A percentile compares a stretch with the other conserved stretches of the same genome.
Conservation (phyloP, 2,113 vertebrate species). For the Nansenia antarctica region DNA sequence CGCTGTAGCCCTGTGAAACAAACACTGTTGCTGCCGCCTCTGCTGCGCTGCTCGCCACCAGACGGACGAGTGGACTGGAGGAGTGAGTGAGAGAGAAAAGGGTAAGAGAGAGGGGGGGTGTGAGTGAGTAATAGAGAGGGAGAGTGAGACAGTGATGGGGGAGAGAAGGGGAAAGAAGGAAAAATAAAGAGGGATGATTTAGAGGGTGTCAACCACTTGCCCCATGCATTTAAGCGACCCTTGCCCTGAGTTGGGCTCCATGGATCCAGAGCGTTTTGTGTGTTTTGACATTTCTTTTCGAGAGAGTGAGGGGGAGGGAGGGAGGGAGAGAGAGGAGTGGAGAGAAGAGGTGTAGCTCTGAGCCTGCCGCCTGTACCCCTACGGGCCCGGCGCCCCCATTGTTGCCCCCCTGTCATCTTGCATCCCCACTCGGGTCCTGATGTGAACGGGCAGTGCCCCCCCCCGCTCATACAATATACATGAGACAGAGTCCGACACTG, state of each 20-base stretch:
- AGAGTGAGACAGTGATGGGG: not conserved
- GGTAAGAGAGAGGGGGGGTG: not conserved
- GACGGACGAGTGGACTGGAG: not conserved
- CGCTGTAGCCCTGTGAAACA: not conserved
- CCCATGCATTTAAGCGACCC: not conserved
- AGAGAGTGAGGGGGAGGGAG: not conserved
- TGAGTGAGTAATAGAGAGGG: not conserved
- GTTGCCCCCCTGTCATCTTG: constrained; percentile 10
- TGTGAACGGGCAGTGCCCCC: constrained; percentile 14
- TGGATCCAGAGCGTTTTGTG: not conserved
- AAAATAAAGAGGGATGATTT: too few relatives aligned
- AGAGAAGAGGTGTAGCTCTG: too few relatives aligned
- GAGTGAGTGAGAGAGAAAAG: not conserved
- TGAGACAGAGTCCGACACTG: not conserved
- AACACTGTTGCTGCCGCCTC: not conserved
- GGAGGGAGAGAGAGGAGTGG: too few relatives aligned
- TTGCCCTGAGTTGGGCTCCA: not conserved
- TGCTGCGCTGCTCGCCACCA: not conserved
- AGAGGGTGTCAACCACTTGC: not conserved
- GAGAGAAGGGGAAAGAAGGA: too few relatives aligned
- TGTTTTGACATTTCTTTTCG: not conserved
- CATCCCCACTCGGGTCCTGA: constrained; percentile 15
- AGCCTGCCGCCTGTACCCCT: not conserved
- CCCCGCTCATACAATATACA: not conserved
- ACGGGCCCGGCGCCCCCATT: not conserved